A percentile compares a stretch with the other conserved stretches of the same genome.
These are phyloP conservation scores for Nibea coibor DNA, from an alignment of 2,113 vertebrate genomes.

Conservation along the genomic window DNA sequence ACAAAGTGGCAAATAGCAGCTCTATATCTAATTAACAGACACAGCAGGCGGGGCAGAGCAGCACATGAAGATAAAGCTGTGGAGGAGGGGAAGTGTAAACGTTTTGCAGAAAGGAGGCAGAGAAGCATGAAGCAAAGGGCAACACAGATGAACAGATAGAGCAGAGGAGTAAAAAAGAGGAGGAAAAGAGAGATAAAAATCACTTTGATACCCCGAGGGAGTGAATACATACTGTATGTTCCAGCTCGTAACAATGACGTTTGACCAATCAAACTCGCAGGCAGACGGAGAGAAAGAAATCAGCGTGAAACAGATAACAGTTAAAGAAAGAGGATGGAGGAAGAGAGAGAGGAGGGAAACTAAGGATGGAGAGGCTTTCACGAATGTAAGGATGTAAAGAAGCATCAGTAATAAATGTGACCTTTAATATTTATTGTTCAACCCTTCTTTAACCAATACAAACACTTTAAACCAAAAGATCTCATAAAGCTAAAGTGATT, in stretches of 20 bases:
- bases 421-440: slow-evolving; percentile 24
- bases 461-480: not conserved
- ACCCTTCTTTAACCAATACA: not conserved
- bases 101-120: slow-evolving; percentile 28
- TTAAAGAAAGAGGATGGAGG: not conserved
- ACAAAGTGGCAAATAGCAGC: slow-evolving; percentile 21
- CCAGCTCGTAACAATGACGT: slow-evolving; percentile 7
- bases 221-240: slow-evolving; percentile 33
- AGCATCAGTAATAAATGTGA: slow-evolving; percentile 22
- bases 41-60: slow-evolving; percentile 53
- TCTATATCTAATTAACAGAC: slow-evolving; percentile 63
- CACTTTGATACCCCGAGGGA: slow-evolving; percentile 26
- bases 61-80: slow-evolving; percentile 36
- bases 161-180: slow-evolving; percentile 29
- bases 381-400: not conserved
- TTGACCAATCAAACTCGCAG: slow-evolving; percentile 22
- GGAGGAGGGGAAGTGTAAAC: slow-evolving; percentile 35
- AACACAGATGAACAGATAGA: slow-evolving; percentile 53
- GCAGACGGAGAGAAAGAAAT: not conserved
- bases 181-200: slow-evolving; percentile 39
- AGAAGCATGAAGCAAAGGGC: slow-evolving; percentile 57
- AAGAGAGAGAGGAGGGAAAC: not conserved
- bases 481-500: not conserved
- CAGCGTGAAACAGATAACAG: not conserved
- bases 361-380: not conserved